Evolutionary conservation across 2,113 vertebrate genomes (phyloP).

Genomic region (Oreochromis spilurus): DNA sequence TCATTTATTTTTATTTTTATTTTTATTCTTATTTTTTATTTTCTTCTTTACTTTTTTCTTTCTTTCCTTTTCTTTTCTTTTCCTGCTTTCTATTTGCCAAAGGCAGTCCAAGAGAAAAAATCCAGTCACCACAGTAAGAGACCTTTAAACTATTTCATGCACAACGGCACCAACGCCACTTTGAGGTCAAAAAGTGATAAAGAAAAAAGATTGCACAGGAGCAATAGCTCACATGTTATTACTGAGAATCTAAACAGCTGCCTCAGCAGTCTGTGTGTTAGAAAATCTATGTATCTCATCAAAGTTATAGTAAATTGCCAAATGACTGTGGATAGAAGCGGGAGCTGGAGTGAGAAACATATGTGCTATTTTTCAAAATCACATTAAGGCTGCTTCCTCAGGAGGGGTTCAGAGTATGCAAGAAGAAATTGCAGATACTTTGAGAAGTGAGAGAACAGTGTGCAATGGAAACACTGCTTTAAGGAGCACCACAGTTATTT

Average conservation of each 20-base stretch:
- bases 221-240: not conserved
- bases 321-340: not conserved
- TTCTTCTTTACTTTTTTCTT: not conserved
- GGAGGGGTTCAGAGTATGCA: not conserved
- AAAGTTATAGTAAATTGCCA: not conserved
- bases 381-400: not conserved
- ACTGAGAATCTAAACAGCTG: not conserved
- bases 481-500: not conserved
- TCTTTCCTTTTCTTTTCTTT: not conserved
- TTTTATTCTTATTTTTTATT: not conserved
- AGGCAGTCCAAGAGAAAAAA: not conserved
- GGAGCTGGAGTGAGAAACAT: not conserved
- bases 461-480: not conserved
- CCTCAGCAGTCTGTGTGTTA: not conserved
- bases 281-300: not conserved
- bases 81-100: not conserved
- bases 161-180: not conserved
- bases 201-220: not conserved
- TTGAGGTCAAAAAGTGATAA: not conserved
- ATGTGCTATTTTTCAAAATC: not conserved
- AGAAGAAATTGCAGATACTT: not conserved
- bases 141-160: not conserved
- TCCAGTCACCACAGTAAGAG: not conserved
- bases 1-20: not conserved
- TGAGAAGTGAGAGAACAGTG: not conserved